Evolutionary conservation across 2,113 vertebrate genomes (phyloP), one percentile per base, ranked within the genome.

Genomic region (Eleginops maclovinus): DNA sequence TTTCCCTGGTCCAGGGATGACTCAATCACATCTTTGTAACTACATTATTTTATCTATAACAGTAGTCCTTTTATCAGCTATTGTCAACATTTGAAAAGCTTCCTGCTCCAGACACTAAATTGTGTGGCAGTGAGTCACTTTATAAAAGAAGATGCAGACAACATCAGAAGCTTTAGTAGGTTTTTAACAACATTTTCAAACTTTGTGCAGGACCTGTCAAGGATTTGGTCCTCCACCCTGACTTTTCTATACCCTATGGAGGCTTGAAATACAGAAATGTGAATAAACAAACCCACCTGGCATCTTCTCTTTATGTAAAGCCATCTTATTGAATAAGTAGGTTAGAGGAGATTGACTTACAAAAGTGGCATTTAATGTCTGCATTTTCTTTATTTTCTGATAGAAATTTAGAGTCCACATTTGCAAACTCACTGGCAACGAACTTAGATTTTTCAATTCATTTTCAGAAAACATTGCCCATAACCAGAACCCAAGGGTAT

Each of bases 71-170:
- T 24, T 43, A 68, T 13, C 24, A 12, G 9, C 15, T 24, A 36
- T 8, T 2, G 15, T 15, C 41, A 21, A 19, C 9, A 41, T 54
- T 62, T 21, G n/a, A 51, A 62, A 24, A n/a, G 22, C 49, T 62
- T 36, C 41, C 21, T 28, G 71, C 47, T 74, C 49, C 60, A 75
- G 61, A 64, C 40, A 46, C 49, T 19, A 19, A 28, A 15, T 13
- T 24, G 22, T 8, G 3, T 26, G 19, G 12, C 31, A 4, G 0
- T 17, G 40, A 64, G n/a, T 31, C 49, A 31, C 36, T 44, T 16
- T 41, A 44, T 44, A 44, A 53, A 50, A 62, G 31, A 46, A 44
- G 15, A 46, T 31, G 9, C 50, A 55, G 41, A 36, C 60, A 28
- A 24, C 40, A 21, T 44, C 12, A 54, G 10, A 40, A 7, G 15